These are phyloP conservation scores for Gobius niger DNA, from an alignment of 2,113 vertebrate species.

Conservation along the genomic window DNA sequence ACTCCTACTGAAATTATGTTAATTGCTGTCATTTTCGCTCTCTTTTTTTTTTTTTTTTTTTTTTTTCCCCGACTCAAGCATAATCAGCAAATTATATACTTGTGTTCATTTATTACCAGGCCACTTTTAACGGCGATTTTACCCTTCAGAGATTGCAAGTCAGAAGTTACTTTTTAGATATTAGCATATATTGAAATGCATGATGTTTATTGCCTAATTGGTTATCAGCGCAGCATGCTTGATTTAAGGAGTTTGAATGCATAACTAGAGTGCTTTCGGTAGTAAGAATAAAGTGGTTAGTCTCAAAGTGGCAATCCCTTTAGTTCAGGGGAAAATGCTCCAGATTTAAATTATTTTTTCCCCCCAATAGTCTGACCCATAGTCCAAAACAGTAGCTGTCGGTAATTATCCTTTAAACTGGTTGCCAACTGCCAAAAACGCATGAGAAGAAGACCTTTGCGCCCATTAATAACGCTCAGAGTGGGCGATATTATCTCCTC, in stretches of 20 bases:
- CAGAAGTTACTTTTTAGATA: constrained; percentile 41
- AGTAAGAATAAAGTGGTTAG: not conserved
- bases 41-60: constrained; percentile 23
- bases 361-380: too few species aligned
- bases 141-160: constrained; percentile 71
- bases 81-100: constrained; percentile 79
- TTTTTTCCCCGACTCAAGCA: constrained; percentile 69
- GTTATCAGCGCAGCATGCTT: not conserved
- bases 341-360: not conserved
- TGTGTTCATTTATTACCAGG: constrained; percentile 70
- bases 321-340: not conserved
- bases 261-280: not conserved
- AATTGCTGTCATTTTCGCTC: constrained; percentile 79
- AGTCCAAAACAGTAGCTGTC: too few species aligned
- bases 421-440: too few species aligned
- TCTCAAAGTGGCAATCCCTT: not conserved
- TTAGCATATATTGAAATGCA: constrained; percentile 21
- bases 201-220: not conserved
- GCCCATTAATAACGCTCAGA: too few species aligned
- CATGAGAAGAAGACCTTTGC: too few species aligned
- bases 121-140: constrained; percentile 67
- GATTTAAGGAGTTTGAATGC: not conserved
- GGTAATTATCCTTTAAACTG: too few species aligned
- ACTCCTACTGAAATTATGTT: constrained; percentile 81
- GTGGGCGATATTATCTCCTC: too few species aligned